Conservation (phyloP, 2,797 vertebrate species). For the Anguilla marmorata region DNA sequence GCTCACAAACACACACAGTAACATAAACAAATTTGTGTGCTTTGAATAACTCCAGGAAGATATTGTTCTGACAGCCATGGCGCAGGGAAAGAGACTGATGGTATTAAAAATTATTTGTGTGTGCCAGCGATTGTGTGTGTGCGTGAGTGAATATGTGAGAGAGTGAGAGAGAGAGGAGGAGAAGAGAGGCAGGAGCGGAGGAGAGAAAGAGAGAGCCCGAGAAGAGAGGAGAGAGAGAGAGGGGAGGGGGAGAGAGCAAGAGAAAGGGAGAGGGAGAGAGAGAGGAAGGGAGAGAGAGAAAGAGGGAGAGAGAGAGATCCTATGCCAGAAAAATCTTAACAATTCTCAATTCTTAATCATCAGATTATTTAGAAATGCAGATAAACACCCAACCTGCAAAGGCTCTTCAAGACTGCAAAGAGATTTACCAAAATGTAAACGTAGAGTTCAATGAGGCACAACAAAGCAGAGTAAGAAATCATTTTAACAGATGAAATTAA, state of each 20-base stretch:
- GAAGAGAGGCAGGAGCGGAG: too few species aligned
- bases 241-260: too few species aligned
- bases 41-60: slow-evolving; percentile 1
- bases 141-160: too few species aligned
- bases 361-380: not conserved
- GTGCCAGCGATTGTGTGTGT: too few species aligned
- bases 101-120: not conserved
- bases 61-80: not conserved
- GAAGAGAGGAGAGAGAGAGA: too few species aligned
- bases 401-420: not conserved
- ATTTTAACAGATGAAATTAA: not conserved
- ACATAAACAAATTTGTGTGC: not conserved
- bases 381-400: not conserved
- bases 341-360: not conserved
- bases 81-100: not conserved
- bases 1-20: not conserved
- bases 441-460: not conserved
- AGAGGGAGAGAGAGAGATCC: not conserved
- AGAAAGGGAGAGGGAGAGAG: not conserved
- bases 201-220: too few species aligned
- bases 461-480: not conserved
- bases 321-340: not conserved
- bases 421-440: not conserved
- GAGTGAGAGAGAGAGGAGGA: too few species aligned
- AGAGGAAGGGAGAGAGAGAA: not conserved